Conservation (phyloP, 2,888 invertebrate species). For the Leptinotarsa tumamoca region DNA sequence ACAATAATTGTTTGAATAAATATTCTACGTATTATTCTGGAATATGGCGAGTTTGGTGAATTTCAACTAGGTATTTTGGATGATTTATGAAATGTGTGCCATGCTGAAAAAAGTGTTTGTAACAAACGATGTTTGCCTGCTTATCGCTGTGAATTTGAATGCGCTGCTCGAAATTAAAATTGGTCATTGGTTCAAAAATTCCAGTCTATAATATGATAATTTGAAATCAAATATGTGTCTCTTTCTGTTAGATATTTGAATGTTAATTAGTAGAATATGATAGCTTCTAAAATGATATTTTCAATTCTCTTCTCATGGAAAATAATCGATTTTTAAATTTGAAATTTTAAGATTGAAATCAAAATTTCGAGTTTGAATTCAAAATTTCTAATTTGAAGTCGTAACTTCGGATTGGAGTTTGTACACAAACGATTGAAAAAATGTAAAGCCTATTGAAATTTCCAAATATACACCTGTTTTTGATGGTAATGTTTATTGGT, state of each 20-base stretch:
- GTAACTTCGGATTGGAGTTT: no score
- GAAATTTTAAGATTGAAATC: no score
- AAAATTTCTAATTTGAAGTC: no score
- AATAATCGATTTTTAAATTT: no score
- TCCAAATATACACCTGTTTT: no score
- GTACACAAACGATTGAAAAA: no score
- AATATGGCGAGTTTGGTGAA: conserved; percentile 23
- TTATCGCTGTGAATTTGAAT: conserved; percentile 3
- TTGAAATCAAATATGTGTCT: neutral
- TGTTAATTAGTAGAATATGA: no score
- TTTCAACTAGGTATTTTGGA: conserved; percentile 19
- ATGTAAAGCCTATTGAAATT: no score
- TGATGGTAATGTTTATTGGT: no score
- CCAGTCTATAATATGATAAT: neutral
- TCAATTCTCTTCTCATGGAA: no score
- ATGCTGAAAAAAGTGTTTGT: conserved; percentile 2
- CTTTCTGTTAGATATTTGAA: neutral
- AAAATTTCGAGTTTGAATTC: no score
- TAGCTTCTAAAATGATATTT: no score
- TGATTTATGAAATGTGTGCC: conserved; percentile 18
- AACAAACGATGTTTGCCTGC: neutral
- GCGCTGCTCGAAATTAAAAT: neutral
- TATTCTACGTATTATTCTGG: conserved; percentile 22
- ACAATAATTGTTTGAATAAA: conserved; percentile 42
- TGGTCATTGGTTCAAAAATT: neutral